Evolutionary conservation across 53 echinoderm and acorn worm species (phyloP), one percentile per base, ranked within the genome.

Genomic region (Hippasteria phrygiana): DNA sequence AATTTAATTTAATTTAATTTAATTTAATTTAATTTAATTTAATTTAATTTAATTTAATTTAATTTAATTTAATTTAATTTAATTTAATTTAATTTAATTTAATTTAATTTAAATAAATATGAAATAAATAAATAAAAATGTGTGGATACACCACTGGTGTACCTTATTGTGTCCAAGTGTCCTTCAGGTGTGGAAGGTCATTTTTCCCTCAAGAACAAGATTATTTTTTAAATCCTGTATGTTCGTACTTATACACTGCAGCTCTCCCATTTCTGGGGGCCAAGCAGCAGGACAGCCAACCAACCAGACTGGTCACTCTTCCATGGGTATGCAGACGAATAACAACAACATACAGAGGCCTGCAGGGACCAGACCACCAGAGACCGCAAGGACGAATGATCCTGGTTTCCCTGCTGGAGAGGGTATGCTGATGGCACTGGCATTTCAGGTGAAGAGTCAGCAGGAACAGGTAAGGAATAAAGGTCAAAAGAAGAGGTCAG

Each of bases 391-490:
- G 77, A 77, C 17, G 20, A 16, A 55, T 48, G 71, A 67, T 27
- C 40, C 41, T 27, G 75, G 70, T 4, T 88, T 88, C 51, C 79
- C 80, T 26, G 78, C 64, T 27, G 89, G 70, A 17, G 95, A 89
- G 65, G 93, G 90, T 62, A 81, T 89, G 20, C 65, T 88, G 11
- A 74, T 95, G 78, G 95, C 91, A 35, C 55, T 95, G 6, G 73
- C 77, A 40, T 93, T 95, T 43, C 95, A 91, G 46, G 89, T 89
- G 33, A 87, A 93, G 43, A 80, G 89, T 5, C 95, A 80, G 12
- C 88, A 89, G 55, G 95, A 95, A 62, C 86, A 95, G 89, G 95
- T 95, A 75, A 54, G 48, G n/a, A n/a, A n/a, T n/a, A n/a, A n/a
- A n/a, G n/a, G n/a, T n/a, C n/a, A n/a, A n/a, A n/a, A n/a, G n/a